Evolutionary conservation across 2,113 vertebrate species (phyloP), one percentile per base, ranked within the genome.

Genomic region (Daboia siamensis): DNA sequence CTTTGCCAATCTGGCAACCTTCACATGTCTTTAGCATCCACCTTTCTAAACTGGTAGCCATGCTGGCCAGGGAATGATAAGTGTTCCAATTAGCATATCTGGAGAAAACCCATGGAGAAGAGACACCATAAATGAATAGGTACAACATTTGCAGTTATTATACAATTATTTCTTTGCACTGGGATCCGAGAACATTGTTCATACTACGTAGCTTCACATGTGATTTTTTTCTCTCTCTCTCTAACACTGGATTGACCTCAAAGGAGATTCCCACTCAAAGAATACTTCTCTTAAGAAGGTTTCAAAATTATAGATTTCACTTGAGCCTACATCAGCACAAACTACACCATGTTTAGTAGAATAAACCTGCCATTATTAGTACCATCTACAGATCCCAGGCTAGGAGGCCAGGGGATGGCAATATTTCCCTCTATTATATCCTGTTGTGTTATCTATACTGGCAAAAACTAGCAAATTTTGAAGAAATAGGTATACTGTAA

Each of bases 101-200:
- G 69, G 69, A 20, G 69, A 9, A 20, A 74, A 96, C 95, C 95
- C 10, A 61, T 61, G 26, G 59, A 61, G 24, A 61, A 64, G 93
- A 95, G 93, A 94, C 93, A 94, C 89, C 95, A 95, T 93, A 93
- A 91, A 91, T 92, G 93, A 90, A 94, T 89, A 91, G 95, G 90
- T 95, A 90, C 94, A 96, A 96, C 96, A 94, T 94, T 95, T 95
- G 94, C 96, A 94, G 93, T 94, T 96, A 93, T 59, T 91, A 91
- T 94, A 93, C 93, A 94, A 86, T 92, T 85, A 24, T 87, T 59
- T 11, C 90, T 56, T 87, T 91, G 57, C 93, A 91, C 69, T 93
- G 54, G 89, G 92, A 57, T 0, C 15, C 11, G 39, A 86, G n/a
- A n/a, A 59, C 4, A 56, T 44, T 51, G 21, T 86, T 91, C 23